Percentiles rank a stretch among this genome's conserved stretches.
phyloP scores from a whole-genome alignment of 2,797 vertebrate genomes.

The Geotrypetes seraphini region DNA sequence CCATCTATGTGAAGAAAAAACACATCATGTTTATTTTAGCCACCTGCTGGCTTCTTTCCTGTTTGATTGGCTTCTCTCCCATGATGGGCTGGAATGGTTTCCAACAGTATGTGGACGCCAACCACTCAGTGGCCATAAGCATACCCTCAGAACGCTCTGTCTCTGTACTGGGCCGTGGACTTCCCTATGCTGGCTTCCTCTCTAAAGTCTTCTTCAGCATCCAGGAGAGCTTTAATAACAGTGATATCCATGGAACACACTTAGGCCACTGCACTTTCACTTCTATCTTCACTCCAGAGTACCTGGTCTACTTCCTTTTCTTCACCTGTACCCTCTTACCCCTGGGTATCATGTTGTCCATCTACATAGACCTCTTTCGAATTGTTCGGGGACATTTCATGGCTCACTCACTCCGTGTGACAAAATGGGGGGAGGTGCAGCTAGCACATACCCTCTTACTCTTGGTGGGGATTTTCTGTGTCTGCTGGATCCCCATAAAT shows the following conservation, averaged over 20 bases:
- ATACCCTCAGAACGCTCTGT: slow-evolving; percentile 18
- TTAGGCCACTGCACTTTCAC: slow-evolving; percentile 53
- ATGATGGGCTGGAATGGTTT: slow-evolving; percentile 55
- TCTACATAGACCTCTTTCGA: slow-evolving; percentile 53
- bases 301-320: slow-evolving; percentile 52
- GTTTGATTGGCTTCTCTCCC: slow-evolving; percentile 59
- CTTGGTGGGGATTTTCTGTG: slow-evolving; percentile 54
- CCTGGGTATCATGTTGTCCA: slow-evolving; percentile 39
- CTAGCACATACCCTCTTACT: slow-evolving; percentile 39
- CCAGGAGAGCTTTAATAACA: slow-evolving; percentile 42
- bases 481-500: slow-evolving; percentile 59
- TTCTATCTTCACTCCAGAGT: slow-evolving; percentile 46
- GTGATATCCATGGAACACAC: slow-evolving; percentile 50
- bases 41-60: slow-evolving; percentile 58
- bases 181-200: slow-evolving; percentile 59
- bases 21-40: slow-evolving; percentile 45
- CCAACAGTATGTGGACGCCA: slow-evolving; percentile 19
- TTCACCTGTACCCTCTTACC: slow-evolving; percentile 50
- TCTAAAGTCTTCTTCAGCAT: slow-evolving; percentile 57
- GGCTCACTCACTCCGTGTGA: slow-evolving; percentile 24
- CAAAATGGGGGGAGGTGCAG: slow-evolving; percentile 6
- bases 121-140: slow-evolving; percentile 30
- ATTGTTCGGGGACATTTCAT: slow-evolving; percentile 27
- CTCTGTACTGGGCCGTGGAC: slow-evolving; percentile 38
- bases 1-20: slow-evolving; percentile 38